Base-by-base conservation (phyloP, 92 coral and sea anemone genomes). In the Epizoanthus ramosus region DNA sequence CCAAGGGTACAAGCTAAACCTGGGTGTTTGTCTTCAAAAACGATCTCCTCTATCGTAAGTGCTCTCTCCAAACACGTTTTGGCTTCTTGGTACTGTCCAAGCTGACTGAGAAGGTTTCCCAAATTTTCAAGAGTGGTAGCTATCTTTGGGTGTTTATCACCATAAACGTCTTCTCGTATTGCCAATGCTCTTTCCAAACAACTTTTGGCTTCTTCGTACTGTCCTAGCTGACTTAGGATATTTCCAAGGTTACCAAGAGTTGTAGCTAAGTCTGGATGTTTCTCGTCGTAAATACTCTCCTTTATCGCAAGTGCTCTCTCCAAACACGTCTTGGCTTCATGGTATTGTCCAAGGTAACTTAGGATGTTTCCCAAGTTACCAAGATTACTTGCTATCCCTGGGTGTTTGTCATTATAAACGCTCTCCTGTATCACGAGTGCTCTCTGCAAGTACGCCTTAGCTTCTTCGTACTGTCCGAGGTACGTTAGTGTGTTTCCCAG, bases 241-340 rank as follows among this genome's bases (percentile, higher is more conserved):
- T 12, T 19, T 33, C 77, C 86, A 10, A 71, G 41, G 56, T 33
- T 64, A 56, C 24, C 28, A 5, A 80, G 57, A 28, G 73, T 63
- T 8, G n/a, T 16, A 4, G 74, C 74, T 67, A 70, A 21, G 17
- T 25, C 59, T 83, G 80, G 80, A 33, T 83, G 80, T 3, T 25
- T 60, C 74, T 57, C 65, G 57, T 67, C 80, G 15, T 43, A 28
- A 3, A 68, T 25, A 2, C 28, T 70, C 14, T 83, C 86, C 45
- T 83, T 22, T 54, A 83, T 83, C 16, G 60, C 56, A 24, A 80
- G 24, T 3, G 84, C 73, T 33, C 45, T 79, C 52, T 61, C 24
- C 35, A 79, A 59, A 21, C 12, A 58, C 5, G 21, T 25, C 13
- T 18, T 72, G 3, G 85, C 79, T 68, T 52, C 52, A 3, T 25